Base-by-base conservation (phyloP, 2,113 vertebrate species). In the Microcebus jonahi region DNA sequence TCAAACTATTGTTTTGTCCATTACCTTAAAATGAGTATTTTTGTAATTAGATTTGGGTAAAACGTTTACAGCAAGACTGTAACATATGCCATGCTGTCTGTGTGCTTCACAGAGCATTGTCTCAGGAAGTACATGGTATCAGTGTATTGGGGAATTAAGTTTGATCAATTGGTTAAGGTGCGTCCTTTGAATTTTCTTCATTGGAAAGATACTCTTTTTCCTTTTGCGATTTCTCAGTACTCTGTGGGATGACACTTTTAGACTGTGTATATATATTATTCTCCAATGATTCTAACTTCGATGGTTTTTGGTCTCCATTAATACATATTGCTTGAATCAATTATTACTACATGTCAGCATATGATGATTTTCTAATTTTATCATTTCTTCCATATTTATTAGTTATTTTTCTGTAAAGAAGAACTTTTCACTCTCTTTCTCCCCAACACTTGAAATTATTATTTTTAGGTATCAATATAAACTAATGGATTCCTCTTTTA, bases 21-120 rank as follows among this genome's bases (percentile, higher is more conserved):
- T 9, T 53, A 59, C 91, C 21, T 29, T n/a, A 90, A 88, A 85
- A 81, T 71, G 48, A 68, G 9, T 87, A 94, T 75, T 82, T 95
- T 82, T n/a, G 18, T 67, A 88, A 81, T 59, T 50, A 88, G 45
- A 50, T 92, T 73, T 8, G 53, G 11, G 11, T 15, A 53, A 91
- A 84, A 21, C 11, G 53, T 36, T 94, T 93, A 17, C 59, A 85
- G n/a, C 14, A 95, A 6, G 36, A 27, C 25, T 34, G n/a, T 12
- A n/a, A 36, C 6, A 53, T 12, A 59, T 39, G 6, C 55, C 29
- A 50, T 83, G 2, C 15, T 80, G 9, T 42, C 15, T 80, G 12
- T 42, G 42, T 77, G 34, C 20, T 83, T 89, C 31, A 50, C 2
- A 27, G 25, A 82, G 39, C 21, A 75, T 45, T 45, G 17, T 6